These are phyloP conservation scores for Bugulina stolonifera DNA, from an alignment of 2,888 invertebrate genomes.

Conservation along the genomic window DNA sequence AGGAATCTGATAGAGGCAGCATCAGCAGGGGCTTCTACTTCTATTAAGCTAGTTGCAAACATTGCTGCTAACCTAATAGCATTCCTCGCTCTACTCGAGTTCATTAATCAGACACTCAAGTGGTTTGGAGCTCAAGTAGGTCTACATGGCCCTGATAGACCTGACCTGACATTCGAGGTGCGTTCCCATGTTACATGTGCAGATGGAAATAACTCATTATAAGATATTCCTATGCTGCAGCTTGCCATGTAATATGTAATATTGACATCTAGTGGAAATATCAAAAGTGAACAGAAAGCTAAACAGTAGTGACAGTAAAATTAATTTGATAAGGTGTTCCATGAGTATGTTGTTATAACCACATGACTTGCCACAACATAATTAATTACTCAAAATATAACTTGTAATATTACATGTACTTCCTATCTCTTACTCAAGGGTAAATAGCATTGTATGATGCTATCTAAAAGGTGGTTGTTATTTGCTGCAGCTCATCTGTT, in stretches of 20 bases:
- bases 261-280: no score
- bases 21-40: constrained; percentile 76
- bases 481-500: constrained; percentile 59
- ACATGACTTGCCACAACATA: no score
- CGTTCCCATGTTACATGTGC: constrained; percentile 1
- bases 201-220: no score
- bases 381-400: no score
- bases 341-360: no score
- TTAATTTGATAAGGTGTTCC: no score
- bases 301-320: no score
- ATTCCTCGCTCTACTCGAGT: constrained; percentile 78
- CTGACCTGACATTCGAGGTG: constrained; percentile 42
- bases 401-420: no score
- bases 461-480: constrained; percentile 21
- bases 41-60: constrained; percentile 72
- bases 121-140: constrained; percentile 66
- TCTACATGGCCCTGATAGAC: constrained; percentile 29
- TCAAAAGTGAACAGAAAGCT: no score
- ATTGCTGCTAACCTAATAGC: constrained; percentile 89
- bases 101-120: constrained; percentile 70
- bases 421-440: no score
- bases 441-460: background rate
- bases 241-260: no score
- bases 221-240: no score
- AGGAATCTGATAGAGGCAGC: constrained; percentile 83